Evolutionary conservation across 2,113 vertebrate genomes (phyloP).

Genomic region (Sander vitreus): DNA sequence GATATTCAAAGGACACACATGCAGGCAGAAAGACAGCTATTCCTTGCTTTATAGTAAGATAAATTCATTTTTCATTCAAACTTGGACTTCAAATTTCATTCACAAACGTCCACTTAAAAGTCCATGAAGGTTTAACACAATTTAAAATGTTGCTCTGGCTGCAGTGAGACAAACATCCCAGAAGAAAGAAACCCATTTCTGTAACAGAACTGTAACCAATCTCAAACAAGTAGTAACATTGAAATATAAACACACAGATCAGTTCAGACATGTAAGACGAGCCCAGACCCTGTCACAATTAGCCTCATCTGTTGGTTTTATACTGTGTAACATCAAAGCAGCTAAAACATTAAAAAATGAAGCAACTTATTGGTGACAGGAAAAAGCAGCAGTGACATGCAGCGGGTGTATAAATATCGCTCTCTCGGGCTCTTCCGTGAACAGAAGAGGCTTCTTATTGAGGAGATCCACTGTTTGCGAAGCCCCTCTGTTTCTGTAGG

Average conservation of each 20-base stretch:
- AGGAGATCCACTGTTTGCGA: slow-evolving; percentile 79
- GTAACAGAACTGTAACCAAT: slow-evolving; percentile 34
- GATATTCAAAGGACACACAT: no score
- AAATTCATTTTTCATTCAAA: neutral
- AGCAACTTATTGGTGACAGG: slow-evolving; percentile 66
- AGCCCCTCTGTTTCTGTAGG: slow-evolving; percentile 78
- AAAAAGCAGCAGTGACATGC: slow-evolving; percentile 64
- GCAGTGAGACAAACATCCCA: slow-evolving; percentile 19
- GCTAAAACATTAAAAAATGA: slow-evolving; percentile 46
- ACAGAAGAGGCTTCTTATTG: slow-evolving; percentile 80
- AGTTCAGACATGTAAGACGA: slow-evolving; percentile 8
- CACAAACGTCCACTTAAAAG: neutral
- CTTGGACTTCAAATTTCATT: slow-evolving; percentile 2
- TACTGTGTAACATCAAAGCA: slow-evolving; percentile 23
- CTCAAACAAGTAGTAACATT: slow-evolving; percentile 1
- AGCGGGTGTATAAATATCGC: slow-evolving; percentile 77
- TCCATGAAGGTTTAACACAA: slow-evolving; percentile 21
- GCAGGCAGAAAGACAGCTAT: no score
- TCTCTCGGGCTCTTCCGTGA: slow-evolving; percentile 75
- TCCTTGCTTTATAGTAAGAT: no score
- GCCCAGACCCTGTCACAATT: neutral
- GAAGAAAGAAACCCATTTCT: slow-evolving; percentile 11
- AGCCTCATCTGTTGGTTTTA: slow-evolving; percentile 4
- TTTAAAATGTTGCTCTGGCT: slow-evolving; percentile 16
- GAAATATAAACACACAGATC: slow-evolving; percentile 24